Conservation (phyloP, 2,113 vertebrate species). For the Xenopus borealis region DNA sequence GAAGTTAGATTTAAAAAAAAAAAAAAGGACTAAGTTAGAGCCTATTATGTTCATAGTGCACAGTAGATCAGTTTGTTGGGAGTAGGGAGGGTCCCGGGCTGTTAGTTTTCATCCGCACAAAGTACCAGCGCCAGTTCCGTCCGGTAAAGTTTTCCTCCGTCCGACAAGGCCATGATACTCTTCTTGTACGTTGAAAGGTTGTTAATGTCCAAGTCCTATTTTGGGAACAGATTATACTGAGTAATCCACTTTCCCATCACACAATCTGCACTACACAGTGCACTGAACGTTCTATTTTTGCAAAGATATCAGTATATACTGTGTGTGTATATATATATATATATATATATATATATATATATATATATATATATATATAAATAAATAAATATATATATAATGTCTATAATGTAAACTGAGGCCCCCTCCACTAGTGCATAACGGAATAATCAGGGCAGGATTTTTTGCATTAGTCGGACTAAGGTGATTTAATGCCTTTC, state of each 20-base stretch:
- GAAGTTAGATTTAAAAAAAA: slow-evolving; percentile 53
- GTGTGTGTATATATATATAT: no score
- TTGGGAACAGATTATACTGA: slow-evolving; percentile 60
- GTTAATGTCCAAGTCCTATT: slow-evolving; percentile 79
- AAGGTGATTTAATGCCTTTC: slow-evolving; percentile 49
- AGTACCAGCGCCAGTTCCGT: slow-evolving; percentile 82
- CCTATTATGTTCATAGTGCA: slow-evolving; percentile 71
- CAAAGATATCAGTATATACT: no score
- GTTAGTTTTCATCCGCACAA: slow-evolving; percentile 80
- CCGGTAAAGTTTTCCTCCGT: slow-evolving; percentile 85
- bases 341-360: no score
- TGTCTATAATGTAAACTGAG: no score
- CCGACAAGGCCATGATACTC: slow-evolving; percentile 87
- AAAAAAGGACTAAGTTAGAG: slow-evolving; percentile 69
- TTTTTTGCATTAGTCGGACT: slow-evolving; percentile 38
- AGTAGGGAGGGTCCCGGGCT: slow-evolving; percentile 44
- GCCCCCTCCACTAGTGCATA: neutral
- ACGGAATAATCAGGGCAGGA: slow-evolving; percentile 32
- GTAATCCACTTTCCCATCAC: slow-evolving; percentile 36
- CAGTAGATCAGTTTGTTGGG: slow-evolving; percentile 68
- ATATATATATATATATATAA: no score
- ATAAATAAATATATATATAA: no score
- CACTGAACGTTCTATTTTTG: no score
- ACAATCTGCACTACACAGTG: neutral
- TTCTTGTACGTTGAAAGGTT: slow-evolving; percentile 82